These are phyloP conservation scores for Cygnus atratus DNA, from an alignment of 2,113 vertebrate genomes.

Conservation along the genomic window DNA sequence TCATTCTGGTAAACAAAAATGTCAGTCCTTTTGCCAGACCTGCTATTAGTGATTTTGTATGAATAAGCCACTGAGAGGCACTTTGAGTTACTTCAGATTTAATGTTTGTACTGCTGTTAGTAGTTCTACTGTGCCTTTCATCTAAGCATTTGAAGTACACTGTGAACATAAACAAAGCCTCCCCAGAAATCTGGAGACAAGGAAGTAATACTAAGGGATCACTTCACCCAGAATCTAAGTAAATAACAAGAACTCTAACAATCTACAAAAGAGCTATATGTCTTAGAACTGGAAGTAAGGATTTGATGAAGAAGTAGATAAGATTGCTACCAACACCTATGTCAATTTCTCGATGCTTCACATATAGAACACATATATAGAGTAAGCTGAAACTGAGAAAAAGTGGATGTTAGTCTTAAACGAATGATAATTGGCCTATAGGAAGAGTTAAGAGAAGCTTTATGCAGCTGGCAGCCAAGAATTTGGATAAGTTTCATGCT, in stretches of 20 bases:
- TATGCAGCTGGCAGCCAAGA: conserved; percentile 40
- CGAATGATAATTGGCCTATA: background rate
- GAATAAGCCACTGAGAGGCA: background rate
- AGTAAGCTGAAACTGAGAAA: background rate
- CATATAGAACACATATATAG: background rate
- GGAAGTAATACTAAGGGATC: background rate
- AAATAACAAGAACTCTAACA: background rate
- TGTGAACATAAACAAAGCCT: background rate
- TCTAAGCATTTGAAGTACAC: background rate
- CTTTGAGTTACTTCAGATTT: background rate
- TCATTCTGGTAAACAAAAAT: conserved; percentile 3
- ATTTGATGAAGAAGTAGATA: background rate
- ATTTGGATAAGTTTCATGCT: conserved; percentile 19
- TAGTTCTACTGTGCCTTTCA: background rate
- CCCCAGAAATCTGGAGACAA: background rate
- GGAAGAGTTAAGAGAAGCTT: conserved; percentile 25
- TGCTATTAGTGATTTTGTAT: background rate
- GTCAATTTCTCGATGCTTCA: background rate
- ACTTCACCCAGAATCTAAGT: background rate
- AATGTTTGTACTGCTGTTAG: background rate
- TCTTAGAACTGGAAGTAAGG: background rate
- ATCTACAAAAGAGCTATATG: background rate
- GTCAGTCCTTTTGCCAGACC: background rate
- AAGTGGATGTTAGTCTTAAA: conserved; percentile 4
- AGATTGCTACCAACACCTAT: background rate